Base-by-base conservation (phyloP, 1,140 invertebrate genomes). In the Carposina sasakii region DNA sequence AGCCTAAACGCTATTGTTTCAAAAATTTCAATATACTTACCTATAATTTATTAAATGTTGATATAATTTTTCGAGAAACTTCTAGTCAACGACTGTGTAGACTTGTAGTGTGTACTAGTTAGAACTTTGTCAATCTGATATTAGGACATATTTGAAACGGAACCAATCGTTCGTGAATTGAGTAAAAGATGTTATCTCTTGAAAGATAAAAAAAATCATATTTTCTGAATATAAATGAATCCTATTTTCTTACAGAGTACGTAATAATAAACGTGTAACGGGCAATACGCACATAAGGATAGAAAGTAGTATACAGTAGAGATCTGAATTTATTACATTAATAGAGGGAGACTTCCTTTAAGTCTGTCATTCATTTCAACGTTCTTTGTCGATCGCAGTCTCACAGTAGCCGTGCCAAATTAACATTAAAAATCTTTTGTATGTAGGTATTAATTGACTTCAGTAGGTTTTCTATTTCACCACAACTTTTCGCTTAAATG, bases 171-270 rank as follows among this genome's bases (percentile, higher is more conserved):
- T 76, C 57, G 63, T 52, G 62, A 76, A 77, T 76, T 71, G 68
- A 71, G 40, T 71, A 67, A 64, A 59, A 60, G 47, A 67, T 6
- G 24, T 21, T 21, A 39, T 20, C 67, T 73, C 62, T 74, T 61
- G 63, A 60, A 74, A 77, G 54, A 57, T 55, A 41, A 68, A 67
- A 61, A 19, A 65, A 71, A 66, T 60, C 67, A 65, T 83, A 83
- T 83, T 83, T 83, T 83, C 76, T 76, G 65, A 77, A 73, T 68
- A 74, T 65, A 77, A 78, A 75, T 69, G 49, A 74, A 70, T 71
- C 71, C 71, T 81, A 79, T 83, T 83, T 83, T 79, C 76, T 71
- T 81, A 83, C 78, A 67, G 67, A 67, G 56, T 74, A 71, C 64
- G 60, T 76, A 71, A 64, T 59, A 68, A n/a, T 75, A 81, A 63